Evolutionary conservation across 2,888 invertebrate species (phyloP).

Genomic region (Andrena bucephala): DNA sequence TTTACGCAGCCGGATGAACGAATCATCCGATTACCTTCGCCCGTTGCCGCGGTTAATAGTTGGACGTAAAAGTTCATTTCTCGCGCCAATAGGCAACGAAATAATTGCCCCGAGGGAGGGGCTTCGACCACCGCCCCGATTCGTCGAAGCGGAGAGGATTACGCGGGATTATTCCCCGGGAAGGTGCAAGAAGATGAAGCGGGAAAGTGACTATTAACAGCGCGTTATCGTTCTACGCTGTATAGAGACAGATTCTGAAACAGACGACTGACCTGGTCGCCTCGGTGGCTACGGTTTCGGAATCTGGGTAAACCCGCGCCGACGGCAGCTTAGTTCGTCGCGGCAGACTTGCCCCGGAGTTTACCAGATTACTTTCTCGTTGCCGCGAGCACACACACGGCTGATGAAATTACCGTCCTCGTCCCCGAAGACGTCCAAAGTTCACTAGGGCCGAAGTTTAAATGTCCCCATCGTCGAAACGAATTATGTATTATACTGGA

Average conservation of each 20-base stretch:
- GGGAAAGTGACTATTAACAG: not conserved
- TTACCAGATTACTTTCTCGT: slow-evolving; percentile 59
- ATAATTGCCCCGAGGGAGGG: slow-evolving; percentile 14
- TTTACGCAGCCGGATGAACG: slow-evolving; percentile 15
- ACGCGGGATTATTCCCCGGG: not conserved
- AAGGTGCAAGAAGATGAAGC: not conserved
- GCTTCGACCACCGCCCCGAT: not conserved
- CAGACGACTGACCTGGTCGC: slow-evolving; percentile 9
- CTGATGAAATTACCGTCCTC: slow-evolving; percentile 56
- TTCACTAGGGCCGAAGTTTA: slow-evolving; percentile 45
- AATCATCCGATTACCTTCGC: slow-evolving; percentile 35
- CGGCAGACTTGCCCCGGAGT: slow-evolving; percentile 34
- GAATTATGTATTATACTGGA: slow-evolving; percentile 45
- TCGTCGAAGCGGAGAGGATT: not conserved
- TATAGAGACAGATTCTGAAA: no score
- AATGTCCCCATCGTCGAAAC: slow-evolving; percentile 50
- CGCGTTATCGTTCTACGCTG: no score
- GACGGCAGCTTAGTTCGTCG: slow-evolving; percentile 7
- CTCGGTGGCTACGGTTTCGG: slow-evolving; percentile 45
- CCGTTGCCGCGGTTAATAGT: slow-evolving; percentile 23
- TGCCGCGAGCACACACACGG: slow-evolving; percentile 1
- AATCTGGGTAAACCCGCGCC: slow-evolving; percentile 42
- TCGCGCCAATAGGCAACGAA: slow-evolving; percentile 36
- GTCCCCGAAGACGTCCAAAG: slow-evolving; percentile 49
- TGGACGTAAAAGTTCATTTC: slow-evolving; percentile 41